Evolutionary conservation across 2,797 vertebrate genomes (phyloP).

Genomic region (Dendrocincla fuliginosa): DNA sequence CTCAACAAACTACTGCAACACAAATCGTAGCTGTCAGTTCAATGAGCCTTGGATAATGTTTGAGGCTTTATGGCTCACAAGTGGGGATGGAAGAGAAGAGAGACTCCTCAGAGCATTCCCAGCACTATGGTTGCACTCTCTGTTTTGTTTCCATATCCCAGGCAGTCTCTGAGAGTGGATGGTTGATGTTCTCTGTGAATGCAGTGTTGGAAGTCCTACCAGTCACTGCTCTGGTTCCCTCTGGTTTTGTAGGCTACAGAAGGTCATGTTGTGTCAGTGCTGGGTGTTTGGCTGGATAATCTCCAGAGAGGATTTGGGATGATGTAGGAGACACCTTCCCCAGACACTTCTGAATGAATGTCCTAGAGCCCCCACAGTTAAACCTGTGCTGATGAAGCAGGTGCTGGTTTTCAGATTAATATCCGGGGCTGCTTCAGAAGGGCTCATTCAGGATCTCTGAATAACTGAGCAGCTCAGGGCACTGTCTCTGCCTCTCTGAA

Average conservation of each 20-base stretch:
- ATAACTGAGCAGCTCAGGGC: fast-evolving
- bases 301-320: background rate
- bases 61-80: background rate
- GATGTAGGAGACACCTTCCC: background rate
- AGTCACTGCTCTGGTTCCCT: background rate
- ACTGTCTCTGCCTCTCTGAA: background rate
- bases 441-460: background rate
- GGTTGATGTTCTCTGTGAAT: background rate
- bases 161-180: fast-evolving
- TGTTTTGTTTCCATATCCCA: background rate
- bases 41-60: background rate
- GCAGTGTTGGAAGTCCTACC: background rate
- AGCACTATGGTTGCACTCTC: background rate
- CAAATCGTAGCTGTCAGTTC: conserved; percentile 21
- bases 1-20: background rate
- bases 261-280: fast-evolving
- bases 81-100: background rate
- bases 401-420: background rate
- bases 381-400: background rate
- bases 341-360: background rate
- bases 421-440: background rate
- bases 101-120: background rate
- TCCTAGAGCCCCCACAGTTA: background rate
- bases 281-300: background rate
- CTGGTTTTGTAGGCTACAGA: background rate